Base-by-base conservation (phyloP, 2,888 invertebrate genomes). In the Cistogaster globosa region DNA sequence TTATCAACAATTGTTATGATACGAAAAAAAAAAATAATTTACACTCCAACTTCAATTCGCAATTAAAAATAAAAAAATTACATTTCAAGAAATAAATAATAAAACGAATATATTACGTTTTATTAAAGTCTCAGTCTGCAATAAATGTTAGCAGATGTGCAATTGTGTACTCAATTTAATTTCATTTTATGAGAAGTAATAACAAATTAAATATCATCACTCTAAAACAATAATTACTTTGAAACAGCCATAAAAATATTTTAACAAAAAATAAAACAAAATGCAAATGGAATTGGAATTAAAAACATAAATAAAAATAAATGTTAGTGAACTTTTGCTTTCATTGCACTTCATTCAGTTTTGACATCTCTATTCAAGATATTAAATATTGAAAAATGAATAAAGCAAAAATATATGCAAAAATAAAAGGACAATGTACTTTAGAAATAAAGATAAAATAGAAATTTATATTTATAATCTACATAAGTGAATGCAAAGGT, bases 91-190 rank as follows among this genome's bases (percentile, higher is more conserved):
- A 32, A 32, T 32, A 32, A 32, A 32, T 16, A 72, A 60, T 14
- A 2, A 26, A 26, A 26, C 4, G 26, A 26, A 26, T 26, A 45
- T 32, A 32, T 5, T 32, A 18, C 22, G 20, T 36, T 58, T 51
- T 18, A 76, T 16, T 16, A 51, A 58, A n/a, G 0, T n/a, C 65
- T 8, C 12, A 20, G 26, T 20, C 57, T 67, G 76, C 6, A 18
- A 67, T 57, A 67, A 58, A 55, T 57, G 45, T 32, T 57, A 75
- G 20, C 65, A 65, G 75, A 20, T 55, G 67, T 45, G 57, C 58
- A 58, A 18, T n/a, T 14, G 12, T 8, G 20, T 22, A 36, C 57
- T 12, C 32, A 63, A 57, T 67, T 58, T n/a, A 62, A 42, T 74
- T 42, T 36, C 48, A 58, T 58, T 20, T n/a, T 58, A 36, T 32